Percentiles rank a stretch among this genome's conserved stretches.
Conservation (phyloP, 2,888 invertebrate species). For the Mayetiola destructor region DNA sequence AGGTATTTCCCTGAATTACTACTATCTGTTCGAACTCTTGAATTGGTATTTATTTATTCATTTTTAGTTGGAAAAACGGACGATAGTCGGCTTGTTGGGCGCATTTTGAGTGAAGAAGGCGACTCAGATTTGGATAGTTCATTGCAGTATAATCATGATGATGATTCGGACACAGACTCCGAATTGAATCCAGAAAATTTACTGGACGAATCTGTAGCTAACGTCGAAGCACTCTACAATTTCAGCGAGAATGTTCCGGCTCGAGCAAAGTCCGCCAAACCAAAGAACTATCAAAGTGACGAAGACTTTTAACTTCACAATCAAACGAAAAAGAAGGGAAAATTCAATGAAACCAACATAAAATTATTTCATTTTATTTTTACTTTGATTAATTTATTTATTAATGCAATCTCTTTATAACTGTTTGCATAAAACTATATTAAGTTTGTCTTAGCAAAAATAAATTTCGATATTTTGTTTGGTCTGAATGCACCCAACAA, state of each 20-base stretch:
- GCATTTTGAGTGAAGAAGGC: not conserved
- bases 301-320: conserved; percentile 19
- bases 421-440: too few relatives aligned
- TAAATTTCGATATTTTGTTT: too few relatives aligned
- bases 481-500: too few relatives aligned
- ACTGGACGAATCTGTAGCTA: conserved; percentile 31
- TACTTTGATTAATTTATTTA: too few relatives aligned
- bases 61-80: not conserved
- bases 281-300: conserved; percentile 16
- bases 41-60: not conserved
- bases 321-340: too few relatives aligned
- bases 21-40: not conserved
- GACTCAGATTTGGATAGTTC: conserved; percentile 26
- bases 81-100: conserved; percentile 8
- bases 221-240: conserved; percentile 33
- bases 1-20: not conserved
- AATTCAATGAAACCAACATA: too few relatives aligned
- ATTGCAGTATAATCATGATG: conserved; percentile 28
- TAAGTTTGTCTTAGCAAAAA: too few relatives aligned
- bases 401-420: too few relatives aligned
- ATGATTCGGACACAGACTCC: conserved; percentile 26
- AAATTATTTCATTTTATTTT: too few relatives aligned
- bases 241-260: conserved; percentile 28
- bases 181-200: conserved; percentile 31
- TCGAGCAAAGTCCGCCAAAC: conserved; percentile 20